Conservation (phyloP, 2,797 vertebrate genomes). For the Florisuga fusca region DNA sequence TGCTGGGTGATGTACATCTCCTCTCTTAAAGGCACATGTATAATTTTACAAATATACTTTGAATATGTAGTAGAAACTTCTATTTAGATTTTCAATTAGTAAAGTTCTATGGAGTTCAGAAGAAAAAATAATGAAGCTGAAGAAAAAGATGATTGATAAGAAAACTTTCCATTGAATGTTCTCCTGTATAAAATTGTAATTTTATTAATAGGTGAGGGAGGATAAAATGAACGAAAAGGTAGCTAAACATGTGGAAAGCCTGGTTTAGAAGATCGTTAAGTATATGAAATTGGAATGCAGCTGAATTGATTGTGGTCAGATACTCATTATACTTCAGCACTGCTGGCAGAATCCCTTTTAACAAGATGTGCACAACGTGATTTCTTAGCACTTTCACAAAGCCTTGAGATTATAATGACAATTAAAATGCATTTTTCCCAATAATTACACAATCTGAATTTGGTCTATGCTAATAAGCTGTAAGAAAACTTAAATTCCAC, state of each 20-base stretch:
- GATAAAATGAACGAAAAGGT: constrained; percentile 49
- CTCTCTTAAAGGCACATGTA: neutral
- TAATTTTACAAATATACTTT: neutral
- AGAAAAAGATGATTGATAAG: constrained; percentile 31
- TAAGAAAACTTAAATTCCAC: constrained; percentile 65
- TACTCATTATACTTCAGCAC: constrained; percentile 61
- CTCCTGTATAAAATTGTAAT: constrained; percentile 49
- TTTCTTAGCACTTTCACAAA: constrained; percentile 60
- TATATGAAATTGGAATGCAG: constrained; percentile 56
- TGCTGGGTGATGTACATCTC: neutral
- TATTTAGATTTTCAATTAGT: neutral
- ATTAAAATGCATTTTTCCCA: constrained; percentile 51
- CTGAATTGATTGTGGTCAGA: constrained; percentile 42
- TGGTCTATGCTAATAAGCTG: constrained; percentile 68
- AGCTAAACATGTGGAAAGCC: constrained; percentile 33
- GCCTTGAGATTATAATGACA: constrained; percentile 28
- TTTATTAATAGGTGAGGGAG: constrained; percentile 68
- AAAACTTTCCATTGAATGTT: constrained; percentile 38
- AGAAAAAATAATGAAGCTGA: constrained; percentile 28
- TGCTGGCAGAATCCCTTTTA: constrained; percentile 31
- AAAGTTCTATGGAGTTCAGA: neutral
- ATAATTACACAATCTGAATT: constrained; percentile 57
- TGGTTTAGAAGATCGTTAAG: constrained; percentile 49
- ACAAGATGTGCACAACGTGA: constrained; percentile 1
- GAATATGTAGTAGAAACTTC: neutral